Evolutionary conservation across 2,797 vertebrate species (phyloP).

Genomic region (Fundulus diaphanus): DNA sequence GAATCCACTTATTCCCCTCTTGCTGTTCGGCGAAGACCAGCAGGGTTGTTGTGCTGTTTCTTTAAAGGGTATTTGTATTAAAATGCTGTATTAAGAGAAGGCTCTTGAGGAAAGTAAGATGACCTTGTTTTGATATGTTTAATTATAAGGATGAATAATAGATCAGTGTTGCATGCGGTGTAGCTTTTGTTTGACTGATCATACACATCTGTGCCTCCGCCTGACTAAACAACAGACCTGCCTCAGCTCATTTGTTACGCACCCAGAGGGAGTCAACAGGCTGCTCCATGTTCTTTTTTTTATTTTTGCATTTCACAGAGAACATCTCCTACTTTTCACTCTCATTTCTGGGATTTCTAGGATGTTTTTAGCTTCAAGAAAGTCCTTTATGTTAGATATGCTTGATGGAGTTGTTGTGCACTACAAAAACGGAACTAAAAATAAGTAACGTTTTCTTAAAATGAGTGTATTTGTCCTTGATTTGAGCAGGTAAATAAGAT

Average conservation of each 20-base stretch:
- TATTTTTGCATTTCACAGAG: neutral
- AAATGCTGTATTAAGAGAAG: neutral
- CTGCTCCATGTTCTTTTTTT: neutral
- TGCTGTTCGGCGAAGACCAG: slow-evolving; percentile 1
- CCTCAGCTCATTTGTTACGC: neutral
- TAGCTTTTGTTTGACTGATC: neutral
- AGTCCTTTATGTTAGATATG: neutral
- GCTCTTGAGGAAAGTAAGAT: neutral
- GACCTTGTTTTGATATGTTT: neutral
- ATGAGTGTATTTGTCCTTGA: too few relatives aligned
- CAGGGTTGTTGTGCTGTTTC: neutral
- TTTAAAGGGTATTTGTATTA: neutral
- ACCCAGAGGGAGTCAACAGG: neutral
- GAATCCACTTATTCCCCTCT: neutral
- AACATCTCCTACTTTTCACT: neutral
- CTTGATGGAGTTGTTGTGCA: neutral
- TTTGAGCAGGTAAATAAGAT: too few relatives aligned
- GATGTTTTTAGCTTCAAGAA: neutral
- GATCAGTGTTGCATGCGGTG: neutral
- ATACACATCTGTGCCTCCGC: neutral
- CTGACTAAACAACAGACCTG: neutral
- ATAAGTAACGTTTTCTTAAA: too few relatives aligned
- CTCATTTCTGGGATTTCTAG: neutral
- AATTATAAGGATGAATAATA: neutral
- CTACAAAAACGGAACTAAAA: neutral